Base-by-base conservation (phyloP, 2,113 vertebrate genomes). In the Vulpes vulpes region DNA sequence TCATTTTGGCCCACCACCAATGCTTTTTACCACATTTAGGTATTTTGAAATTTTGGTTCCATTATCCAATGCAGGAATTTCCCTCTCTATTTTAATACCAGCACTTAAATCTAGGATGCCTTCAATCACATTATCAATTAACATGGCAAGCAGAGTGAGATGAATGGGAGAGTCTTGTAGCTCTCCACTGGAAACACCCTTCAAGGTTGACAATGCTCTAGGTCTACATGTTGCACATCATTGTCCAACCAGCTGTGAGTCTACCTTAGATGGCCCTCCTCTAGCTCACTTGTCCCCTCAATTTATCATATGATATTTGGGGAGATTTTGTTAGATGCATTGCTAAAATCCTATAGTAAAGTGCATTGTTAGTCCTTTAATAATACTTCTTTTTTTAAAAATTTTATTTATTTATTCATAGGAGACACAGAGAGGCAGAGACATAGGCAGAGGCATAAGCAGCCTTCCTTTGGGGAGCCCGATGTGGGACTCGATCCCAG, bases 51-150 rank as follows among this genome's bases (percentile, higher is more conserved):
- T 38, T 59, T 81, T 81, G 93, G 51, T 97, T 94, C 71, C 93
- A 23, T 92, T 96, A 92, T 59, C 25, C 35, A 64, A 14, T n/a
- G 49, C 11, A 78, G 85, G 43, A 96, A 93, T 81, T 78, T 83
- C 95, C 22, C 62, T 90, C 73, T 90, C 79, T 60, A 30, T 92
- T 86, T 91, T 97, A 81, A 93, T 65, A 5, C 53, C 35, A 96
- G 74, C 19, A 60, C 62, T 83, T 83, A 87, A 94, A 83, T 92
- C 96, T 62, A 92, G 38, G 57, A 92, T 35, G 6, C 38, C 23
- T 79, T 96, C 84, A 88, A 59, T 82, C 84, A 62, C 23, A 7
- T 59, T 97, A 88, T 78, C 92, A 97, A 83, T 94, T 96, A 93
- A 82, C 83, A 49, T 38, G 91, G 81, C 3, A 74, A 73, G 53